These are phyloP conservation scores for Chionis minor DNA, from an alignment of 2,113 vertebrate genomes.

Conservation along the genomic window DNA sequence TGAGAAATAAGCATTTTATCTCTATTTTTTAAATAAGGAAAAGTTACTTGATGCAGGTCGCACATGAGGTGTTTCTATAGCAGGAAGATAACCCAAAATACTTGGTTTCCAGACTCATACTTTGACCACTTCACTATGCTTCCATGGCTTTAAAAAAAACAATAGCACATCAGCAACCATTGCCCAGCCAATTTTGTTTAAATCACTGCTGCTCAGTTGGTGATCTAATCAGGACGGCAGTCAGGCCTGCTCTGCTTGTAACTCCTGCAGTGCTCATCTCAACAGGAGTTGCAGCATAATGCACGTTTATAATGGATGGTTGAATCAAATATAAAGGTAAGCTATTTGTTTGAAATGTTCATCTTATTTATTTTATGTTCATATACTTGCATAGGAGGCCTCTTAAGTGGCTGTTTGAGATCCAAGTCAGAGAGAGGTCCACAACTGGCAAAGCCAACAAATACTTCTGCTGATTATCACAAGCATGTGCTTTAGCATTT, in stretches of 20 bases:
- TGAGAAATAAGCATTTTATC: background rate
- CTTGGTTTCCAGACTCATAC: background rate
- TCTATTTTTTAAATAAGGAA: background rate
- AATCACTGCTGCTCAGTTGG: constrained; percentile 56
- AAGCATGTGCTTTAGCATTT: background rate
- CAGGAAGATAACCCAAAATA: background rate
- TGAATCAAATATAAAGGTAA: constrained; percentile 70
- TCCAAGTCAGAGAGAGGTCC: background rate
- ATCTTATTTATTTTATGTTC: constrained; percentile 41
- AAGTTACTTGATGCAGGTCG: background rate
- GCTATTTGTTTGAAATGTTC: constrained; percentile 48
- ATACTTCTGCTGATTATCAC: background rate
- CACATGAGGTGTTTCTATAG: accelerated
- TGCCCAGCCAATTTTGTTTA: constrained; percentile 55
- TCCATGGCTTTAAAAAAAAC: background rate
- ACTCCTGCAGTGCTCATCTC: constrained; percentile 29
- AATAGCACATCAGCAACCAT: background rate
- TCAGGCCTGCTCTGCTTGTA: constrained; percentile 18
- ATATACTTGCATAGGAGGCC: constrained; percentile 8
- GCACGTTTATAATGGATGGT: constrained; percentile 39
- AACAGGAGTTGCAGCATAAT: constrained; percentile 46
- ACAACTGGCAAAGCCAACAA: background rate
- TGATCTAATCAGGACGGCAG: constrained; percentile 58
- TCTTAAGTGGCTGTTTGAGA: background rate
- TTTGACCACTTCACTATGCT: background rate